Base-by-base conservation (phyloP, 2,888 invertebrate genomes). In the Physocephala rufipes region DNA sequence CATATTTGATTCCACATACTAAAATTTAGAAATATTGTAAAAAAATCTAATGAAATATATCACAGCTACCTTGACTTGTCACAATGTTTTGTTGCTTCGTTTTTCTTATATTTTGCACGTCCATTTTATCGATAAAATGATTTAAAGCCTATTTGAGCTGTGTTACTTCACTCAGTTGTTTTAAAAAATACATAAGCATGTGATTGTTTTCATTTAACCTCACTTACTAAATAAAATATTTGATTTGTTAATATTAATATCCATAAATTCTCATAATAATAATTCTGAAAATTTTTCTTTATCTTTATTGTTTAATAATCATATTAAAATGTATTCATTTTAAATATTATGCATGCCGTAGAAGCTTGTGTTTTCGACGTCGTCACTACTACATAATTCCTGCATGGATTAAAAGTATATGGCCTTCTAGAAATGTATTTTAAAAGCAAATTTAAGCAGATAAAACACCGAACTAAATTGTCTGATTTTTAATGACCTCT, bases 11-110 rank as follows among this genome's bases (percentile, higher is more conserved):
- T 36, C 36, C 4, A 4, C 9, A 36, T 9, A 36, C 36, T 36
- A 24, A 21, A 58, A 58, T 28, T 58, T 58, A 58, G 58, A 26
- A 26, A 24, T 28, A 58, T 26, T 24, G 58, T 58, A 26, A 28
- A 26, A 5, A 36, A 36, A 36, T 7, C 36, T 7, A 58, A 58
- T 58, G 26, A 58, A 47, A 45, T 66, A 43, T 55, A 55, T 66
- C 24, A 16, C 12, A 67, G 67, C 58, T 24, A 67, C 67, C 67
- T 67, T 67, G 67, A 45, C 58, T 64, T 49, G 49, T 49, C 64
- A 24, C 49, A 28, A 9, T 19, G 2, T 24, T 26, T 58, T 24
- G 24, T 24, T 58, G 64, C 49, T 45, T 15, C n/a, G n/a, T 67
- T 43, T 43, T 21, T 19, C 55, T 55, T 45, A 67, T 67, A 55